Conservation (phyloP, 2,797 vertebrate genomes). For the Sphenopsis melanotis region DNA sequence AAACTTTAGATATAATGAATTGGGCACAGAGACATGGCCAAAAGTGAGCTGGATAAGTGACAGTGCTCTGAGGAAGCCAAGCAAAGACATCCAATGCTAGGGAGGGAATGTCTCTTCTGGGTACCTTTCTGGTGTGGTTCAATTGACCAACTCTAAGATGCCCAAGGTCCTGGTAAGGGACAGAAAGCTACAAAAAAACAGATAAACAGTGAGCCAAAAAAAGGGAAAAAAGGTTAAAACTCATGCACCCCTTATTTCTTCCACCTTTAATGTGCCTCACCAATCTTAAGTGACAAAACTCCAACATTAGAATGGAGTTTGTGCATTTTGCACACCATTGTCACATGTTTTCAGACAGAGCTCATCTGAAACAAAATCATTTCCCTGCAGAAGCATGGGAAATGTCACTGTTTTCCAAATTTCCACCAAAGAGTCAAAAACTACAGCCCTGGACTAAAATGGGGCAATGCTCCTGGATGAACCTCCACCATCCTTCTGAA, state of each 20-base stretch:
- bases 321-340: not conserved
- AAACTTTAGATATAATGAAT: not conserved
- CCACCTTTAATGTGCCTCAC: not conserved
- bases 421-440: not conserved
- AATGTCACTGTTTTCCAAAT: not conserved
- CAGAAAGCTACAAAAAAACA: not conserved
- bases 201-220: not conserved
- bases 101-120: not conserved
- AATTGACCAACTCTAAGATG: not conserved
- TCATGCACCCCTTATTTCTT: rapidly evolving
- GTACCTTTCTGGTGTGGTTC: not conserved
- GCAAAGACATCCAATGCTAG: rapidly evolving
- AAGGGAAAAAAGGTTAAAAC: not conserved
- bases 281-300: not conserved
- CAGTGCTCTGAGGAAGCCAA: not conserved
- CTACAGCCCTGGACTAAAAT: not conserved
- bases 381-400: not conserved
- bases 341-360: not conserved
- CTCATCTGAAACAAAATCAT: not conserved
- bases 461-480: not conserved
- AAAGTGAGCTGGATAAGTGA: not conserved
- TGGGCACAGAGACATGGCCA: not conserved
- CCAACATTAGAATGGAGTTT: not conserved
- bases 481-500: not conserved
- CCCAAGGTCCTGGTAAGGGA: not conserved